Evolutionary conservation across 37 sponge, comb jelly and placozoan genomes (phyloP).

Genomic region (Hormiphora californensis): DNA sequence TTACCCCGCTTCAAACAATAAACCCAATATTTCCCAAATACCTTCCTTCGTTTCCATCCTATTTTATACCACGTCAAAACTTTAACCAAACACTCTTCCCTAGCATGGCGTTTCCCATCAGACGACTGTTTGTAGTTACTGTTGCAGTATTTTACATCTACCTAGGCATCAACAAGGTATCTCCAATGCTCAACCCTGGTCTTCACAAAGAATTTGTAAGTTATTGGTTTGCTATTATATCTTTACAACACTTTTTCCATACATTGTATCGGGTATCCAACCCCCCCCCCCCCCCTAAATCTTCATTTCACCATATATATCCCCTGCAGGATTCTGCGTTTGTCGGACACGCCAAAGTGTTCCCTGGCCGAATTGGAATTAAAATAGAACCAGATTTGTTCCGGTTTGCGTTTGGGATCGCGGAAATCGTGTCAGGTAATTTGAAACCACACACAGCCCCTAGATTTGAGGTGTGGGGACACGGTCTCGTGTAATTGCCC

Average conservation of each 20-base stretch:
- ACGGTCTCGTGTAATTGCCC: no score
- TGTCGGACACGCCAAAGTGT: conserved; percentile 19
- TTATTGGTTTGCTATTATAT: no score
- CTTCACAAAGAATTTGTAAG: conserved; percentile 18
- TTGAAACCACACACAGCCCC: no score
- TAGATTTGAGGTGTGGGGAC: no score
- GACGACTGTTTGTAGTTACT: not conserved
- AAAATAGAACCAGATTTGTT: not conserved
- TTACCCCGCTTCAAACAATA: no score
- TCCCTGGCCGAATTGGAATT: not conserved
- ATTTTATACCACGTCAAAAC: no score
- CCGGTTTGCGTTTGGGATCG: not conserved
- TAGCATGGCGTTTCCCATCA: not conserved
- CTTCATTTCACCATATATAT: not conserved
- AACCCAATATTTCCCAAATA: no score
- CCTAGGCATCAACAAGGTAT: not conserved
- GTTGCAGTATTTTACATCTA: conserved; percentile 13
- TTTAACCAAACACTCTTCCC: no score
- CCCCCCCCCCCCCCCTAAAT: not conserved
- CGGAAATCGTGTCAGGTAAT: conserved; percentile 8
- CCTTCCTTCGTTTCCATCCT: no score
- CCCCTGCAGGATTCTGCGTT: not conserved
- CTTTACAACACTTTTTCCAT: no score
- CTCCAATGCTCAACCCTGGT: conserved; percentile 1
- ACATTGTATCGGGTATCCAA: no score